Evolutionary conservation across 2,113 vertebrate genomes (phyloP).

Genomic region (Forbesichthys agassizii): DNA sequence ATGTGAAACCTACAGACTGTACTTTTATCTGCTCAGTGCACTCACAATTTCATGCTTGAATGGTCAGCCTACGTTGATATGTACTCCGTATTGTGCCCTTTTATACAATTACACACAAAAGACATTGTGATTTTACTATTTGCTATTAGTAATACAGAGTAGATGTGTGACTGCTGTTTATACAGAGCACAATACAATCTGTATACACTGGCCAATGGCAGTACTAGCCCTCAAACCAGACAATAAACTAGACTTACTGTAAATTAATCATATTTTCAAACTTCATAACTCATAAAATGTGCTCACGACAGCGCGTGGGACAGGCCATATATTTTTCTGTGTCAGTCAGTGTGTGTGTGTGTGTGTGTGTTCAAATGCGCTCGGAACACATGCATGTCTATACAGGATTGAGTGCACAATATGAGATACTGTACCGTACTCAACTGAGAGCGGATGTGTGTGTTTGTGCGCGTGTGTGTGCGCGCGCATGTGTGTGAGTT

Average conservation of each 20-base stretch:
- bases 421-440: conserved; percentile 36
- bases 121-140: no score
- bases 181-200: not conserved
- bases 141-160: not conserved
- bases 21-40: conserved; percentile 45
- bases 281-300: conserved; percentile 77
- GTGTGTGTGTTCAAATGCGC: not conserved
- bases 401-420: not conserved
- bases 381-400: not conserved
- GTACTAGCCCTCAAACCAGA: no score
- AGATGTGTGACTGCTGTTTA: not conserved
- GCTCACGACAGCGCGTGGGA: conserved; percentile 68
- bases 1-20: conserved; percentile 43
- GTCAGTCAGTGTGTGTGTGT: not conserved
- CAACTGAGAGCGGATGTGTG: no score
- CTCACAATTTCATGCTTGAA: conserved; percentile 21
- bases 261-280: conserved; percentile 87
- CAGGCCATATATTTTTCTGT: not conserved
- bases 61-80: not conserved
- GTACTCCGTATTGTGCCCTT: conserved; percentile 13
- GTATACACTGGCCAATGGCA: not conserved
- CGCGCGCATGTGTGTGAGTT: no score
- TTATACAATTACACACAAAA: not conserved
- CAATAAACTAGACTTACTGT: conserved; percentile 46
- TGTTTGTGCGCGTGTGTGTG: no score